These are phyloP conservation scores for Lithophane ornitopus DNA, from an alignment of 2,888 invertebrate genomes.

Conservation along the genomic window DNA sequence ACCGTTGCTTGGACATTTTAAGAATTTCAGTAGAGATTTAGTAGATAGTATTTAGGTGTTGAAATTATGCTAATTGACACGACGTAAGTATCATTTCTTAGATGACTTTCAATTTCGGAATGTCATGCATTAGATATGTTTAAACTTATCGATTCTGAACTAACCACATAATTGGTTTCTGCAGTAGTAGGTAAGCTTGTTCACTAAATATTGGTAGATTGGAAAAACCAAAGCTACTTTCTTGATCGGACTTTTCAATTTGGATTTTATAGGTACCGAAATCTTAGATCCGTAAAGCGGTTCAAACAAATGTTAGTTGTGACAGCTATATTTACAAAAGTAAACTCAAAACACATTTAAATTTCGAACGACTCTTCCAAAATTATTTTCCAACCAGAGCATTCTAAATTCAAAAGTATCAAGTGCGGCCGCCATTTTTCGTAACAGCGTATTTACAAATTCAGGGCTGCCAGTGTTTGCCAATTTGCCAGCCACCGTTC, in stretches of 20 bases:
- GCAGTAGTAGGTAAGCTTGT: too few relatives aligned
- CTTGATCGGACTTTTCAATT: too few relatives aligned
- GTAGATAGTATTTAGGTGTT: neutral
- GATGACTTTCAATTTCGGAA: neutral
- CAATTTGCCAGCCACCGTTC: slow-evolving; percentile 63
- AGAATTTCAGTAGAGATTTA: neutral
- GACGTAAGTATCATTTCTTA: neutral
- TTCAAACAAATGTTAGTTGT: neutral
- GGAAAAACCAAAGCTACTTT: neutral
- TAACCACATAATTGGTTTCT: too few relatives aligned
- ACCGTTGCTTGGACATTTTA: too few relatives aligned
- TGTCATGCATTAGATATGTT: too few relatives aligned
- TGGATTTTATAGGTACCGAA: neutral
- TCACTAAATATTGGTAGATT: too few relatives aligned
- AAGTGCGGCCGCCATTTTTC: slow-evolving; percentile 49
- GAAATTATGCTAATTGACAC: slow-evolving; percentile 1
- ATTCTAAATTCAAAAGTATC: slow-evolving; percentile 49
- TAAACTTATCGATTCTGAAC: too few relatives aligned
- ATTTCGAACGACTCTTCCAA: neutral
- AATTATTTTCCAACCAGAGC: slow-evolving; percentile 13
- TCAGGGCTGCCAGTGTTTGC: slow-evolving; percentile 54
- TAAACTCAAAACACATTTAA: slow-evolving; percentile 11
- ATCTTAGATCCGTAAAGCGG: neutral
- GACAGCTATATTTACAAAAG: neutral
- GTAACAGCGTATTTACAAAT: slow-evolving; percentile 55